phyloP scores from a whole-genome alignment of 35 echinoderm and acorn worm genomes.

The Anneissia japonica region DNA sequence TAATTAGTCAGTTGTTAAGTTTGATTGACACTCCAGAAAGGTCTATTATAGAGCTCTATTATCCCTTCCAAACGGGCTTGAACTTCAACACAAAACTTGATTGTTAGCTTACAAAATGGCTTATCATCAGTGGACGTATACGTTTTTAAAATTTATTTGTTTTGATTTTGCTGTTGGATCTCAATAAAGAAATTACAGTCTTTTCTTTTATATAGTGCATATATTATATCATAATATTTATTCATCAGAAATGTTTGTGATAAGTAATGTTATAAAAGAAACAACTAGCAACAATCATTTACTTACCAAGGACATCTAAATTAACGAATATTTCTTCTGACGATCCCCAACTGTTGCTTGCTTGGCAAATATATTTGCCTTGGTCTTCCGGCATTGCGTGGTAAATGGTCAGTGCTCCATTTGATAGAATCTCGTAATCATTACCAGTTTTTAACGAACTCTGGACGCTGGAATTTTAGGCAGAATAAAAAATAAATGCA shows the following conservation, averaged over 20 bases:
- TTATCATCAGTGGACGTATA: no score
- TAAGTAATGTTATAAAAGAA: background rate
- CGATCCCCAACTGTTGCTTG: constrained; percentile 72
- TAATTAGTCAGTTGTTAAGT: no score
- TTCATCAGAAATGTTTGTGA: constrained; percentile 1
- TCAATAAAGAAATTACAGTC: background rate
- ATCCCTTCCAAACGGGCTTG: no score
- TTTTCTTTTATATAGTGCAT: background rate
- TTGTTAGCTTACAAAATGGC: no score
- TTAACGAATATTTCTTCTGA: constrained; percentile 70
- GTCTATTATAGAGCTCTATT: no score
- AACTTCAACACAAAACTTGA: no score
- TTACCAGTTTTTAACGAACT: constrained; percentile 39
- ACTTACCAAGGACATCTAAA: constrained; percentile 93
- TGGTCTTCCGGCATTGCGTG: constrained; percentile 42
- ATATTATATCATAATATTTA: background rate
- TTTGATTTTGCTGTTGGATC: background rate
- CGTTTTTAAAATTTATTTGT: background rate
- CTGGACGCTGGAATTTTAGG: constrained; percentile 19
- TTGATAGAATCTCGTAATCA: constrained; percentile 34
- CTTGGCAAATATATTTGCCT: constrained; percentile 82
- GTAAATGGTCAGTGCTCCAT: constrained; percentile 67
- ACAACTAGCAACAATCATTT: background rate
- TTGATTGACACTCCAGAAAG: no score
- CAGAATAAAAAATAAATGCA: background rate